These are phyloP conservation scores for Pristionchus mayeri DNA, from an alignment of 2,888 invertebrate species.

Conservation along the genomic window DNA sequence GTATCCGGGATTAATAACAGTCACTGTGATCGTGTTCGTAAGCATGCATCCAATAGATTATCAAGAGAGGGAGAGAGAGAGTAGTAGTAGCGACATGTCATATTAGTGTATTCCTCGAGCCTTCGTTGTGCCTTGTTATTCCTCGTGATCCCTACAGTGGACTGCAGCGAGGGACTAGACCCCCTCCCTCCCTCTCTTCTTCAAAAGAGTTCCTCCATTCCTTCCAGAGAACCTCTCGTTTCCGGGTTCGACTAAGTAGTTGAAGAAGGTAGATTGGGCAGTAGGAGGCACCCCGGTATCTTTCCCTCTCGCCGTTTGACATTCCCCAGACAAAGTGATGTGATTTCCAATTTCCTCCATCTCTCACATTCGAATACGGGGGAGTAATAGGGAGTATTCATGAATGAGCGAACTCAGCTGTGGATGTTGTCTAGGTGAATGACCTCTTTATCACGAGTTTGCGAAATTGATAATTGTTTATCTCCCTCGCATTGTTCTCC, in stretches of 20 bases:
- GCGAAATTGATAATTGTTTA: neutral
- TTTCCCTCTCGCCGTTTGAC: neutral
- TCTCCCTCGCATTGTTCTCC: neutral
- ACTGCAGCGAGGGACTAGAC: too few species aligned
- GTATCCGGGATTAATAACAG: too few species aligned
- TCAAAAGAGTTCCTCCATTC: neutral
- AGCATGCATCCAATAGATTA: too few species aligned
- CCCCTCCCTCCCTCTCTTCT: neutral
- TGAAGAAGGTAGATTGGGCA: neutral
- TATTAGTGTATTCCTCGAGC: too few species aligned
- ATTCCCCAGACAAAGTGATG: neutral
- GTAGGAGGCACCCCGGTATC: neutral
- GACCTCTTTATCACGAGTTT: neutral
- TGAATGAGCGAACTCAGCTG: neutral
- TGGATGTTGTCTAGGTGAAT: neutral
- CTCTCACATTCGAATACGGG: neutral
- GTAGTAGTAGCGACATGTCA: too few species aligned
- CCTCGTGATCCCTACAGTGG: too few species aligned
- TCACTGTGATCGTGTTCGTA: too few species aligned
- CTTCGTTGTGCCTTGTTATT: too few species aligned
- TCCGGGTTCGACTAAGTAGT: constrained; percentile 2
- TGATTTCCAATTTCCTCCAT: constrained; percentile 19
- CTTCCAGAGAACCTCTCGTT: neutral
- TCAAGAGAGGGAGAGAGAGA: too few species aligned
- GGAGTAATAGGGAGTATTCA: neutral